These are phyloP conservation scores for Colletes gigas DNA, from an alignment of 1,140 invertebrate genomes.

Conservation along the genomic window DNA sequence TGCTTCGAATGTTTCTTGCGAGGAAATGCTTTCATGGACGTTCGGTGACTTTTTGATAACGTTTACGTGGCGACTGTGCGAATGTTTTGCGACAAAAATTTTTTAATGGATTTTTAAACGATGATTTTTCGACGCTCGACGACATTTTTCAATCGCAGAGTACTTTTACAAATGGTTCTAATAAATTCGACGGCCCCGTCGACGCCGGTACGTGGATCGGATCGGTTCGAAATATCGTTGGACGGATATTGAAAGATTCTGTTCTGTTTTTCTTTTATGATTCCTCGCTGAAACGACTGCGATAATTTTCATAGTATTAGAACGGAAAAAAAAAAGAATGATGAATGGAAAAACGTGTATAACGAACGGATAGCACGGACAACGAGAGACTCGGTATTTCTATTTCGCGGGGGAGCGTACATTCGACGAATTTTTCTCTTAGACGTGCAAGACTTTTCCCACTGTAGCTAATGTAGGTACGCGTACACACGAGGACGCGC, in stretches of 20 bases:
- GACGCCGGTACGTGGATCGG: background rate
- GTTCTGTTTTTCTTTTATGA: conserved; percentile 43
- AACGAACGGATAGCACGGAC: conserved; percentile 30
- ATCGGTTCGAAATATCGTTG: conserved; percentile 30
- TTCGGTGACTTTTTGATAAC: background rate
- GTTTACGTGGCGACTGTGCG: conserved; percentile 5
- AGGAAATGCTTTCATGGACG: too few species aligned
- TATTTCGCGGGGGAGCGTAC: conserved; percentile 15
- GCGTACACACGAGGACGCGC: background rate
- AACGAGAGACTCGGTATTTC: conserved; percentile 38
- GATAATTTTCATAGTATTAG: conserved; percentile 63
- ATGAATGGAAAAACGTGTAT: conserved; percentile 12
- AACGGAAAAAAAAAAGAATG: conserved; percentile 31
- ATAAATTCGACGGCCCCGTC: conserved; percentile 1
- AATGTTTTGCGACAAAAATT: conserved; percentile 24
- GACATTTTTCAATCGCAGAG: conserved; percentile 7
- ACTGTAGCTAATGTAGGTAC: background rate
- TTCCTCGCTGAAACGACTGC: conserved; percentile 59
- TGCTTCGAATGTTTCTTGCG: background rate
- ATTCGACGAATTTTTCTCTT: conserved; percentile 6
- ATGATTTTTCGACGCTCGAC: conserved; percentile 4
- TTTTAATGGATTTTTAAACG: background rate
- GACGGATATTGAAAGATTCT: conserved; percentile 42
- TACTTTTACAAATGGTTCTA: conserved; percentile 26
- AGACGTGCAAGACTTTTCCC: background rate